Evolutionary conservation across 2,113 vertebrate genomes (phyloP), one percentile per base, ranked within the genome.

Genomic region (Notarius lentiginosus): DNA sequence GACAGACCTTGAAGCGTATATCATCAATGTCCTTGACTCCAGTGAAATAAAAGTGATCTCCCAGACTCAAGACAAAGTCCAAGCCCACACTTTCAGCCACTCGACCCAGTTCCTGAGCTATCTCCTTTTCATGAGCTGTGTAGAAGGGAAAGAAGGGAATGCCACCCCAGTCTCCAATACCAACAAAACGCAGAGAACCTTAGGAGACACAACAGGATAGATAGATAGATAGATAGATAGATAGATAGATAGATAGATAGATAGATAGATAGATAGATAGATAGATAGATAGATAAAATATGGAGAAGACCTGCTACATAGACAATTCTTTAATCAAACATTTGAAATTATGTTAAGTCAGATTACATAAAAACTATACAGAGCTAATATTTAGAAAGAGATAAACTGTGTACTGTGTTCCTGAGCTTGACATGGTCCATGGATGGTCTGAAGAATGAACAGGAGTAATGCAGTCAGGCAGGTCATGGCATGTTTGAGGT

Each of bases 61-160:
- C 94, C 58, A 95, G 87, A 72, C 94, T 94, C 66, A 95, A 91
- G 82, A 95, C 84, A 68, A 95, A 94, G 92, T 94, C 93, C 61
- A 94, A 34, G 0, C 92, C 91, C 41, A 49, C 41, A 14, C 30
- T 91, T 34, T 77, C 84, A 56, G 89, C 89, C 72, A 93, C 82
- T 79, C 63, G 82, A 14, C 79, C 91, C 79, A 94, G 30, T 60
- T 93, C 91, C 22, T 79, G 51, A 7, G 94, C 94, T 1, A 93
- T 89, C 18, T 86, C 70, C 49, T 83, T 55, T 91, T 94, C 90
- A 10, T 93, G 89, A 3, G 22, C 2, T 1, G 92, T 94, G 88
- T 88, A 89, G 87, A 90, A 94, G 0, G 94, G 94, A 65, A 90
- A 82, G 0, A 87, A 0, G 0, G 94, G 94, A 34, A 93, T 0